A percentile compares a stretch with the other conserved stretches of the same genome.
These are phyloP conservation scores for Diplodus puntazzo DNA, from an alignment of 2,797 vertebrate species.

Conservation along the genomic window DNA sequence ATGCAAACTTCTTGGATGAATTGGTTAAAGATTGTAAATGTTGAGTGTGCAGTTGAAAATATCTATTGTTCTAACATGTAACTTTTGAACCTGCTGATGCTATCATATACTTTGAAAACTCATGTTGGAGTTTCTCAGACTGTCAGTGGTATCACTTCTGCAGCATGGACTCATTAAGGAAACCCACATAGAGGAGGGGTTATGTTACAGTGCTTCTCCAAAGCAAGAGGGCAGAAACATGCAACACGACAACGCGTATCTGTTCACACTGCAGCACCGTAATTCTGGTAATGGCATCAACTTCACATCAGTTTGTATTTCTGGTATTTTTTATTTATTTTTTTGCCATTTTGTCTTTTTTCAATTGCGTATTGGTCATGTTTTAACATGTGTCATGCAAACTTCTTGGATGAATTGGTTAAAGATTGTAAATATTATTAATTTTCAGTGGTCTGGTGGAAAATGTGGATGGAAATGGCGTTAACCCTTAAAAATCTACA, in stretches of 20 bases:
- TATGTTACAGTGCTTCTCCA: constrained; percentile 24
- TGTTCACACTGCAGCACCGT: background rate
- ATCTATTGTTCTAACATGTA: too few species aligned
- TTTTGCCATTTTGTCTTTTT: constrained; percentile 2
- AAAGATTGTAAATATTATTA: background rate
- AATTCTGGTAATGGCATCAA: constrained; percentile 9
- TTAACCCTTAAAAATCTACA: background rate
- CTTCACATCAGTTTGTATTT: constrained; percentile 5
- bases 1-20: background rate
- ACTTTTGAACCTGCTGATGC: too few species aligned
- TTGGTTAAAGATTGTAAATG: background rate
- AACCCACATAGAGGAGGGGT: background rate
- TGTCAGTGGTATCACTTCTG: too few species aligned
- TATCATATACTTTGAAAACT: too few species aligned
- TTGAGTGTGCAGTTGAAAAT: too few species aligned
- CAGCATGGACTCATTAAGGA: too few species aligned
- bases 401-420: background rate
- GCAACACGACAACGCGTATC: constrained; percentile 8
- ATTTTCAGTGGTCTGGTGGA: background rate
- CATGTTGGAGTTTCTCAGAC: too few species aligned
- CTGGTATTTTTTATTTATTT: background rate
- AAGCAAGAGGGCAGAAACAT: constrained; percentile 22
- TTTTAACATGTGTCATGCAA: background rate
- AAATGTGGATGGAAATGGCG: background rate
- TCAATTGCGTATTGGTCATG: background rate